A percentile compares a stretch with the other conserved stretches of the same genome.
Evolutionary conservation across 2,888 invertebrate genomes (phyloP).

Genomic region (Lymantria dispar): DNA sequence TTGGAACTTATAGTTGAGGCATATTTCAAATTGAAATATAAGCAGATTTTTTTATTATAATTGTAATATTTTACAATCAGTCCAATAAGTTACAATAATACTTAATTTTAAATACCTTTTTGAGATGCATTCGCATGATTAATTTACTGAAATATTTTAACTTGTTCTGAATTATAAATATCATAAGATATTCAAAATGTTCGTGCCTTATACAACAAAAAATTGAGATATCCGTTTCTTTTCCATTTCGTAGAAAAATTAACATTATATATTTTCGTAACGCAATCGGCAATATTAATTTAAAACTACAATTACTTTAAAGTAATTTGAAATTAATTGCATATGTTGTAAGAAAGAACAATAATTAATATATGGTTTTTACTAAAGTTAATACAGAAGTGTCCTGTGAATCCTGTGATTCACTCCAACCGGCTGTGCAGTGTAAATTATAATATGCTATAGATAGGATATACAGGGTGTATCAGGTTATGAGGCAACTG

Average conservation of each 20-base stretch:
- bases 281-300: not conserved
- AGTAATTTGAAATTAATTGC: not conserved
- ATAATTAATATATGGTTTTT: too few relatives aligned
- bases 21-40: constrained; percentile 11
- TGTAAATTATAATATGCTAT: too few relatives aligned
- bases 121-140: constrained; percentile 26
- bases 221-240: not conserved
- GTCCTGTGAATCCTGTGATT: too few relatives aligned
- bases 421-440: too few relatives aligned
- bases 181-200: not conserved
- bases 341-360: too few relatives aligned
- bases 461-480: too few relatives aligned
- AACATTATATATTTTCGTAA: not conserved
- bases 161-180: not conserved
- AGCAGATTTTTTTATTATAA: constrained; percentile 2
- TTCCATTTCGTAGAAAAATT: not conserved
- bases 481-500: too few relatives aligned
- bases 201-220: not conserved
- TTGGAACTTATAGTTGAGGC: too few relatives aligned
- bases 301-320: not conserved
- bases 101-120: constrained; percentile 35
- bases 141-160: constrained; percentile 3
- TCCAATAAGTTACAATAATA: constrained; percentile 55
- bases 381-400: too few relatives aligned
- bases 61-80: constrained; percentile 37